phyloP scores from a whole-genome alignment of 1,140 invertebrate species.

The Drosophila lacertosa region DNA sequence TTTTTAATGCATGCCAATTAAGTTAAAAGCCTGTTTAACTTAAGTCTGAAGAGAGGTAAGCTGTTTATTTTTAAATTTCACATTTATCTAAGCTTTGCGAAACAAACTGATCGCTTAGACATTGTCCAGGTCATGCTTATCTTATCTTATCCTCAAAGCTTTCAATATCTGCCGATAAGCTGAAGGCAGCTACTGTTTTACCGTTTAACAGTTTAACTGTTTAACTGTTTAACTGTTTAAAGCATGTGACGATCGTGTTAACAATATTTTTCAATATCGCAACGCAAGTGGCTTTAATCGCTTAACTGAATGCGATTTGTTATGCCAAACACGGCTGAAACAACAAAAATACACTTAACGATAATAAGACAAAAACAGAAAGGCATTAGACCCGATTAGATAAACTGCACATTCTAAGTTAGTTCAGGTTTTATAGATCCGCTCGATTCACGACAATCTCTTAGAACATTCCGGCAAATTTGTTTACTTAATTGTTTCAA shows the following conservation, averaged over 20 bases:
- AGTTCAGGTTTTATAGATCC: conserved; percentile 1
- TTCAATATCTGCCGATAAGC: conserved; percentile 32
- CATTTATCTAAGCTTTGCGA: background rate
- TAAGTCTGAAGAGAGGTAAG: background rate
- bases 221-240: too few species aligned
- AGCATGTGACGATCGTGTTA: conserved; percentile 23
- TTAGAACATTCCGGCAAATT: background rate
- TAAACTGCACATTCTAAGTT: conserved; percentile 1
- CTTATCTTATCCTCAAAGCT: conserved; percentile 5
- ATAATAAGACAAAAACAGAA: background rate
- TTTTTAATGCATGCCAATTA: too few species aligned
- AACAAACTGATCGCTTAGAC: background rate
- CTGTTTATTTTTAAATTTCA: background rate
- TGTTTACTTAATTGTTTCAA: background rate
- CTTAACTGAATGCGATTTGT: conserved; percentile 20
- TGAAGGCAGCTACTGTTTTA: conserved; percentile 13
- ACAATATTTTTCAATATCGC: conserved; percentile 18
- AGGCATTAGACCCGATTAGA: conserved; percentile 8
- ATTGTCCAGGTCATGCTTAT: conserved; percentile 20
- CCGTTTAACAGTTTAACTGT: too few species aligned
- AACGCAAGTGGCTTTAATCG: conserved; percentile 34
- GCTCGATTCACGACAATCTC: background rate
- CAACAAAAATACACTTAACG: conserved; percentile 5
- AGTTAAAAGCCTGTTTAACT: background rate
- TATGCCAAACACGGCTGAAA: conserved; percentile 38